Evolutionary conservation across 2,888 invertebrate genomes (phyloP).

Genomic region (Meloe dianella): DNA sequence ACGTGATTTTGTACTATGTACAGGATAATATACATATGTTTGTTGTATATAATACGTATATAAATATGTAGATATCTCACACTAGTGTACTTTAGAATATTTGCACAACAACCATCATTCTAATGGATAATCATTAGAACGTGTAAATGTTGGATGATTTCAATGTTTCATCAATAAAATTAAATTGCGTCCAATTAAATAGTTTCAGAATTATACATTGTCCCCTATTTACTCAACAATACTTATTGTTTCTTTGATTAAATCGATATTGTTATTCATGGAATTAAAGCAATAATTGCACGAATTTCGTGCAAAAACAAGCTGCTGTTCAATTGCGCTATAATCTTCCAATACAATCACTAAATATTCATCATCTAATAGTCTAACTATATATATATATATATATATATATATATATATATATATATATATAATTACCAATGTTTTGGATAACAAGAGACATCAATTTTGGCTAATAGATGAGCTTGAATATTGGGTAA

Average conservation of each 20-base stretch:
- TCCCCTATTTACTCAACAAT: not conserved
- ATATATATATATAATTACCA: no score
- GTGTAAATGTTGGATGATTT: not conserved
- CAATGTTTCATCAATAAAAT: no score
- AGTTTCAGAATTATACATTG: not conserved
- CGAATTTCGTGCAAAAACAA: not conserved
- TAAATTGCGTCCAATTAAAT: not conserved
- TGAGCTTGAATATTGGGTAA: not conserved
- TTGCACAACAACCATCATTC: not conserved
- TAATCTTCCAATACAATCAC: no score
- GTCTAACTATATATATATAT: no score
- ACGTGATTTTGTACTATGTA: constrained; percentile 11
- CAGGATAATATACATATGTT: not conserved
- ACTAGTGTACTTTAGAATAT: not conserved
- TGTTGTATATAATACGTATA: not conserved
- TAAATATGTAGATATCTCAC: no score
- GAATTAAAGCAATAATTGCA: not conserved
- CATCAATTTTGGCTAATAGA: not conserved
- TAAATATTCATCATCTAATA: no score
- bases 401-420: no score
- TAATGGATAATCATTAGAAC: constrained; percentile 1
- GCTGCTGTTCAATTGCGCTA: no score
- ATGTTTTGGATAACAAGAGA: no score
- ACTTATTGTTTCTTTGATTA: not conserved
- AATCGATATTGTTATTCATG: not conserved